Base-by-base conservation (phyloP, 2,888 invertebrate genomes). In the Ypsolopha sequella region DNA sequence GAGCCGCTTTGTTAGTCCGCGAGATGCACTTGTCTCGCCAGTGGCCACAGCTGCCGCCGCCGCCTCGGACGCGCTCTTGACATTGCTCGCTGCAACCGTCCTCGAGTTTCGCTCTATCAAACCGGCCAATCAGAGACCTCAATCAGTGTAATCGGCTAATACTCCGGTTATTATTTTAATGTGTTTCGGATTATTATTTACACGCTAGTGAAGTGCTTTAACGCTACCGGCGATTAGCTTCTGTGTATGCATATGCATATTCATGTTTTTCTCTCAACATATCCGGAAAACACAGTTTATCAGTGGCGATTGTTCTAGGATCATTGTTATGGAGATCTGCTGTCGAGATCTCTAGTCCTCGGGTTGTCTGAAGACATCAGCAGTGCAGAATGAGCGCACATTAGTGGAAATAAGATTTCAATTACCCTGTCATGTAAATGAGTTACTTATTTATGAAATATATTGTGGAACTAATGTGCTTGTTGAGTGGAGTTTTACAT, bases 281-380 rank as follows among this genome's bases (percentile, higher is more conserved):
- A 72, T 69, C 62, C 72, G 75, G 73, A 74, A 74, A 73, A 73
- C 65, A 11, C 35, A 35, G 63, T 65, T 71, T 73, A 75, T 73
- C 75, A 73, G 64, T 63, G 70, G 68, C 73, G 73, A 78, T 78
- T 77, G 76, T 80, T 76, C 65, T 69, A 63, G 59, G 65, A 73
- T 70, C 69, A 80, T 84, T 84, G 78, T 84, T 75, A 79, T 78
- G 81, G 65, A 78, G 73, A 80, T 82, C 64, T 59, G 13, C 24
- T 10, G 48, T 10, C 41, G 63, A 64, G 67, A 67, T 65, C 64
- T 61, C 60, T 61, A 64, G 64, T 60, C 60, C 63, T 63, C 66
- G 63, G 24, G 24, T n/a, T 44, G 34, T 14, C 44, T 6, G 59
- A 61, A 62, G 60, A 61, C 63, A 60, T 70, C 66, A 65, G 67